Evolutionary conservation across 2,113 vertebrate species (phyloP).

Genomic region (Mirounga angustirostris): DNA sequence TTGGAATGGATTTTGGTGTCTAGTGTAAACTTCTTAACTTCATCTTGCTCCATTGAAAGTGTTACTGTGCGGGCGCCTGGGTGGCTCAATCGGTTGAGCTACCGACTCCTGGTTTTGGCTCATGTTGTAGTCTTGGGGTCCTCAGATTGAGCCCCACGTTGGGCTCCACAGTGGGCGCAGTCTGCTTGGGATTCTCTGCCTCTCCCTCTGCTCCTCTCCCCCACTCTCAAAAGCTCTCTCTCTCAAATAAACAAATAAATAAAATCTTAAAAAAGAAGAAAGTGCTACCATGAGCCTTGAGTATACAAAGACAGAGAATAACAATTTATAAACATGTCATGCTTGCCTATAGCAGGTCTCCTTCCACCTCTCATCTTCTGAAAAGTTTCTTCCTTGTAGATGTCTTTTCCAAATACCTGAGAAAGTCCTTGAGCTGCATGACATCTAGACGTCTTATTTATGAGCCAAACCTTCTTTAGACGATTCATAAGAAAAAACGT

Average conservation of each 20-base stretch:
- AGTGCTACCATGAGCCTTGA: neutral
- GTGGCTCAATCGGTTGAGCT: neutral
- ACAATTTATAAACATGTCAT: neutral
- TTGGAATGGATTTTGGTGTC: neutral
- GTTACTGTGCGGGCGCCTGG: neutral
- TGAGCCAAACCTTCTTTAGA: neutral
- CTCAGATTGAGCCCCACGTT: neutral
- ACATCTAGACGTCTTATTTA: neutral
- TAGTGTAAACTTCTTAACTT: neutral
- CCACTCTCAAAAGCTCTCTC: neutral
- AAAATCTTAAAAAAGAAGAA: neutral
- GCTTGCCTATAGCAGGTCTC: neutral
- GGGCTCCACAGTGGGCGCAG: neutral
- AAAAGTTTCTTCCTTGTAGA: neutral
- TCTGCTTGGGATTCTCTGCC: neutral
- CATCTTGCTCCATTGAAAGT: neutral
- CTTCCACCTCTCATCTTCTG: neutral
- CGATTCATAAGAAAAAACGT: neutral
- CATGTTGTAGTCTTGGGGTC: neutral
- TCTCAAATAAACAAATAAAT: neutral
- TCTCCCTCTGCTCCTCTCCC: neutral
- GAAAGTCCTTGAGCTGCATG: neutral
- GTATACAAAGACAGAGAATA: neutral
- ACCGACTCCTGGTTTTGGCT: neutral
- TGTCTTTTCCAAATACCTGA: slow-evolving; percentile 16